Base-by-base conservation (phyloP, 2,113 vertebrate species). In the Ondatra zibethicus region DNA sequence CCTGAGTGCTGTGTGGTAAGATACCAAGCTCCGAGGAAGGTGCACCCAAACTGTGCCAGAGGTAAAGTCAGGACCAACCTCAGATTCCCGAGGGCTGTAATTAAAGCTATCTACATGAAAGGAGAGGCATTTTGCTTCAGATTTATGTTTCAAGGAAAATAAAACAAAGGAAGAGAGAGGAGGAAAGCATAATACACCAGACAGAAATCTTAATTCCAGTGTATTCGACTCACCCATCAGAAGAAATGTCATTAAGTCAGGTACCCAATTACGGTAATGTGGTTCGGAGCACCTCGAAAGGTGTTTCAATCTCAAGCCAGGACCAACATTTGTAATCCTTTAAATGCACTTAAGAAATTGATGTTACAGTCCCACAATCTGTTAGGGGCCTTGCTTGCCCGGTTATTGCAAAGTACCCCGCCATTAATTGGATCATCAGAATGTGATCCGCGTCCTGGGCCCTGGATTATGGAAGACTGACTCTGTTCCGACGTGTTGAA, bases 331-430 rank as follows among this genome's bases (percentile, higher is more conserved):
- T 99, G 99, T 99, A 99, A 99, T 99, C 99, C 99, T 99, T 99
- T 99, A 99, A 99, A 99, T 99, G 99, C 99, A 99, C 99, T 99
- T 99, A 99, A 98, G 99, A 99, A 99, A 99, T 99, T 99, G 99
- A 99, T 99, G 99, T 99, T 99, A 98, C 99, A 99, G 99, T 98
- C 99, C 98, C 98, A 98, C 99, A 99, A 99, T 99, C 99, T 99
- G 99, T 99, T 99, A 99, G 99, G 99, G 98, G 99, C 99, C 99
- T 99, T 98, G 98, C 98, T 98, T 98, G 99, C 98, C 98, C 98
- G 99, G 98, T 99, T 99, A 99, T 99, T 99, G 99, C 99, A 98
- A 98, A 99, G 99, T 98, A 98, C 98, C 98, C 98, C 98, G 97
- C 98, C 98, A 98, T 99, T 99, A 99, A 99, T 99, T 99, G 99